Base-by-base conservation (phyloP, 2,888 invertebrate species). In the Leucophenga montana region DNA sequence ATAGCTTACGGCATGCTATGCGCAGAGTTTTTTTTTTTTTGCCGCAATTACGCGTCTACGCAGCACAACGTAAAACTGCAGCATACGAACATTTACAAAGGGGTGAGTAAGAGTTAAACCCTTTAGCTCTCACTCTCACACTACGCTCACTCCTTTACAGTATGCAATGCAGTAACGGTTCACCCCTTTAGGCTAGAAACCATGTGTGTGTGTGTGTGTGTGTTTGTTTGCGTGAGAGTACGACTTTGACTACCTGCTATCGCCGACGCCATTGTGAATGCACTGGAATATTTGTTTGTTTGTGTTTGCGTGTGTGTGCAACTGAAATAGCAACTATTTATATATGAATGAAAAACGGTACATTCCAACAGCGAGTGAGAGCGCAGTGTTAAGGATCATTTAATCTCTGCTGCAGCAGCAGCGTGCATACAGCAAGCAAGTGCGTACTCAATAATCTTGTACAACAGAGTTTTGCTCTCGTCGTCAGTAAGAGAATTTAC, bases 371-470 rank as follows among this genome's bases (percentile, higher is more conserved):
- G 9, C 39, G 69, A 44, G 66, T 64, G 70, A 64, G 76, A 74
- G 71, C 11, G 39, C 39, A 11, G 3, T 8, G 39, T 5, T 39
- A 11, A 8, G 39, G 39, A 39, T 39, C 39, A 27, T 27, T 27
- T 5, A 39, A 39, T 39, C 39, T 39, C 33, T 11, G 39, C 39
- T 74, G 27, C 71, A 68, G 62, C 70, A 72, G 77, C 70, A 74
- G 39, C 68, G 46, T 54, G 69, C 57, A 64, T n/a, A n/a, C n/a
- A n/a, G 68, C 56, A 57, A 69, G 61, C 70, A 70, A 67, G 18
- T 74, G 79, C 74, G 75, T 77, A n/a, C n/a, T n/a, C n/a, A n/a
- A n/a, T n/a, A n/a, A n/a, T n/a, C n/a, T n/a, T n/a, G n/a, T n/a
- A n/a, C n/a, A n/a, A n/a, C n/a, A n/a, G n/a, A n/a, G n/a, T n/a